Percentiles rank a stretch among this genome's conserved stretches.
Evolutionary conservation across 1,140 invertebrate genomes (phyloP).

Genomic region (Aphis craccivora): DNA sequence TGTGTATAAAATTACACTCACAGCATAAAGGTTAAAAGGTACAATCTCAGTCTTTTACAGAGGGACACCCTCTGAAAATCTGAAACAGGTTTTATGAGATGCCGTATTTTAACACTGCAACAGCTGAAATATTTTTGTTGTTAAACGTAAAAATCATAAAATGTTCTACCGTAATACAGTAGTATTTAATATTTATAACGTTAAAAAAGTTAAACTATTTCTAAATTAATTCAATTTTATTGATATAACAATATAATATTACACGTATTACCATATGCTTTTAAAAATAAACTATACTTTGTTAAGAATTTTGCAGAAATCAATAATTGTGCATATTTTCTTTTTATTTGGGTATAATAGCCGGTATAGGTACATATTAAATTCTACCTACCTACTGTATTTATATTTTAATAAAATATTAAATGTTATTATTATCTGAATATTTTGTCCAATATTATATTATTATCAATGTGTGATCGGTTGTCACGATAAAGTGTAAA

Average conservation of each 20-base stretch:
- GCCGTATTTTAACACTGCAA: background rate
- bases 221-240: background rate
- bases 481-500: background rate
- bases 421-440: background rate
- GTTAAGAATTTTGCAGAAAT: background rate
- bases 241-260: background rate
- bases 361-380: no score
- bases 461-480: background rate
- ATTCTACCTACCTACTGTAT: background rate
- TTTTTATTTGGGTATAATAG: background rate
- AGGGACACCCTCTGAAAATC: background rate
- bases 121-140: background rate
- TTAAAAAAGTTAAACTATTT: background rate
- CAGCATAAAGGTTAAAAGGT: background rate
- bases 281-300: background rate
- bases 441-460: background rate
- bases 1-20: background rate
- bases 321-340: background rate
- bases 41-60: background rate
- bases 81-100: background rate
- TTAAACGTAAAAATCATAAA: no score
- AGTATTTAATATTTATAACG: background rate
- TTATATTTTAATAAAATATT: background rate
- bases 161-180: background rate
- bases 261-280: background rate